phyloP scores from a whole-genome alignment of 2,113 vertebrate species.

The Pelusios castaneus region DNA sequence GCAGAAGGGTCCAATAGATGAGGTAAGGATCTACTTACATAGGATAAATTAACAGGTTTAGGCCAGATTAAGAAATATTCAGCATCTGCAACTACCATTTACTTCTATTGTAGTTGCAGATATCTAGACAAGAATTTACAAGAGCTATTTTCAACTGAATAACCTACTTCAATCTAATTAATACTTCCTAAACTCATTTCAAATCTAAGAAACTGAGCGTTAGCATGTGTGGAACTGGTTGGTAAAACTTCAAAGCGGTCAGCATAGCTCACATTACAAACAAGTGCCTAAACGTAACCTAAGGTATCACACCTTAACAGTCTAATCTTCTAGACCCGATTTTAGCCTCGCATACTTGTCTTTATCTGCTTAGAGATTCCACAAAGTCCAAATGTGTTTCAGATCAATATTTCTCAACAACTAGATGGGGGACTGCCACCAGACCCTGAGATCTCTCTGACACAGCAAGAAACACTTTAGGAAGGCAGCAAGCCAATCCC shows the following conservation, averaged over 20 bases:
- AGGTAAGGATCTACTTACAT: rapidly evolving
- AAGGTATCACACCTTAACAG: not conserved
- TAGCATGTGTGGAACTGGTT: not conserved
- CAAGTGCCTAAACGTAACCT: not conserved
- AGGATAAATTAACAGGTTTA: not conserved
- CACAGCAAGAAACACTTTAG: too few relatives aligned
- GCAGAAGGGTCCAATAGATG: rapidly evolving
- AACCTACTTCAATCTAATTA: conserved; percentile 45
- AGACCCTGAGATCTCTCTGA: too few relatives aligned
- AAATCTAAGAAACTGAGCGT: not conserved
- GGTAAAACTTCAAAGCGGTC: not conserved
- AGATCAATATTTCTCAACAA: too few relatives aligned
- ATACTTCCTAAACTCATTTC: conserved; percentile 5
- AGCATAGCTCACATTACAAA: not conserved
- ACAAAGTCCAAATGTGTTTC: not conserved
- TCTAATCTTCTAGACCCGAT: not conserved
- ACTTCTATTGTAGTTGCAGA: not conserved
- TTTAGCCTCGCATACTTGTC: not conserved
- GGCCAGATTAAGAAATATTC: not conserved
- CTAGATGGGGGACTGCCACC: too few relatives aligned
- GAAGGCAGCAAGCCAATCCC: too few relatives aligned
- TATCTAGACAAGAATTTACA: rapidly evolving
- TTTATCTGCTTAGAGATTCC: not conserved
- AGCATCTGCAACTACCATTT: not conserved
- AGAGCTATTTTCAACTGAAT: rapidly evolving